Percentiles rank a stretch among this genome's conserved stretches.
Evolutionary conservation across 2,797 vertebrate species (phyloP).

Genomic region (Pseudomugil gertrudae): DNA sequence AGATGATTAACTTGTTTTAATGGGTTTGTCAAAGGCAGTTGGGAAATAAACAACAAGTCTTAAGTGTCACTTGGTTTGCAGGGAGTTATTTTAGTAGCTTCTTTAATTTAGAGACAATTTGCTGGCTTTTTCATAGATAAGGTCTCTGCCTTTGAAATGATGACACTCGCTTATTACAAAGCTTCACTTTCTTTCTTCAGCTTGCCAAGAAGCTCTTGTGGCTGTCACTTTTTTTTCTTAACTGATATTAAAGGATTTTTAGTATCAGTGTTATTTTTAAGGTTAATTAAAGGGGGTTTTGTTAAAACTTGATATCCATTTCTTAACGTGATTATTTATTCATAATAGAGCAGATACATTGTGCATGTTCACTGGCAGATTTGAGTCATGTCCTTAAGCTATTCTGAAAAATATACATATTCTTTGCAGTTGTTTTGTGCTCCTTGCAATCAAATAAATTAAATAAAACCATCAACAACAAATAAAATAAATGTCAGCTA

Average conservation of each 20-base stretch:
- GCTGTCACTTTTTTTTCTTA: conserved; percentile 1
- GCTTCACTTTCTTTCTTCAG: conserved; percentile 29
- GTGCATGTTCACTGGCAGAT: not conserved
- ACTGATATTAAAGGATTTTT: conserved; percentile 17
- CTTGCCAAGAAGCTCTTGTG: conserved; percentile 24
- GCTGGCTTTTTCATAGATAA: conserved; percentile 11
- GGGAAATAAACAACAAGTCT: conserved; percentile 29
- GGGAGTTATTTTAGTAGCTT: conserved; percentile 29
- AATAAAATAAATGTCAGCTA: conserved; percentile 23
- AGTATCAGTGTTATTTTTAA: conserved; percentile 1
- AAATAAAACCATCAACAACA: conserved; percentile 16
- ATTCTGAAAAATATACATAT: not conserved
- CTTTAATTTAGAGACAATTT: conserved; percentile 31
- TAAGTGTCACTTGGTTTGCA: conserved; percentile 17
- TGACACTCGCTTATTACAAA: conserved; percentile 23
- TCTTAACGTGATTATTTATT: not conserved
- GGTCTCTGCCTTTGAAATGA: conserved; percentile 19
- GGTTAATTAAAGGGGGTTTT: conserved; percentile 3
- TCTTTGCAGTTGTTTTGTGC: not conserved
- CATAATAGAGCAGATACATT: not conserved
- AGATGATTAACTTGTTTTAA: conserved; percentile 57
- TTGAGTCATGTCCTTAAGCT: not conserved
- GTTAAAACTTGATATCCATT: not conserved
- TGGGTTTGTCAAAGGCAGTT: conserved; percentile 35
- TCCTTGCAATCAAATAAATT: not conserved